Base-by-base conservation (phyloP, 2,113 vertebrate species). In the Stomatorhinus ivindoensis region DNA sequence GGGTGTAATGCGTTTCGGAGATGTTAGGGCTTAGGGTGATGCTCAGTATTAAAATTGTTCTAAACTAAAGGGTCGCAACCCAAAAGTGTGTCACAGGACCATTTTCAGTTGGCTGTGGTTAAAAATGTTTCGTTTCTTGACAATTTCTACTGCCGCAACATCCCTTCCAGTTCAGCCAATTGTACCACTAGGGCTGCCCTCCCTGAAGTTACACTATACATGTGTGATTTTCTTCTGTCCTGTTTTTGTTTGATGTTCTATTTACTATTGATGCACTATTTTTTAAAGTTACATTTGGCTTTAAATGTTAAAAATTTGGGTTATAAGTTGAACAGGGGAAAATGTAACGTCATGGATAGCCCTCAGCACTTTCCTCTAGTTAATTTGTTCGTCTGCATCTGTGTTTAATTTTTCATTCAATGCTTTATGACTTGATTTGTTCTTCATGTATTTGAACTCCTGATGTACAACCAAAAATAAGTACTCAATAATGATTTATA, bases 401-500 rank as follows among this genome's bases (percentile, higher is more conserved):
- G 27, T 69, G 61, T 69, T 69, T 69, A 69, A 31, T 82, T 15
- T 44, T 82, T 44, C 39, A 82, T 19, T 10, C 21, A 87, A 89
- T 91, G 92, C 92, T 92, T 93, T 92, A 47, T 51, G 46, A 86
- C 90, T 61, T 89, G 13, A 87, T 80, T 88, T 7, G 24, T 89
- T 58, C 8, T 86, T 89, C 87, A 47, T 47, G 84, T 84, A 89
- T 92, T 47, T 88, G 53, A 87, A 3, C 31, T 89, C 50, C 87
- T 73, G 3, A 90, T 84, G 48, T 82, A n/a, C 55, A 27, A 80
- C 65, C 39, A 90, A 87, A 73, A 21, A 39, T 80, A 88, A 11
- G 50, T 69, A 69, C n/a, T 69, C 90, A 93, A 92, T 90, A 87
- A 88, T 90, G 61, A 35, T 92, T 4, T 61, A 53, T 89, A 85